phyloP scores from a whole-genome alignment of 2,797 vertebrate genomes.

The Ctenopoma multispine region DNA sequence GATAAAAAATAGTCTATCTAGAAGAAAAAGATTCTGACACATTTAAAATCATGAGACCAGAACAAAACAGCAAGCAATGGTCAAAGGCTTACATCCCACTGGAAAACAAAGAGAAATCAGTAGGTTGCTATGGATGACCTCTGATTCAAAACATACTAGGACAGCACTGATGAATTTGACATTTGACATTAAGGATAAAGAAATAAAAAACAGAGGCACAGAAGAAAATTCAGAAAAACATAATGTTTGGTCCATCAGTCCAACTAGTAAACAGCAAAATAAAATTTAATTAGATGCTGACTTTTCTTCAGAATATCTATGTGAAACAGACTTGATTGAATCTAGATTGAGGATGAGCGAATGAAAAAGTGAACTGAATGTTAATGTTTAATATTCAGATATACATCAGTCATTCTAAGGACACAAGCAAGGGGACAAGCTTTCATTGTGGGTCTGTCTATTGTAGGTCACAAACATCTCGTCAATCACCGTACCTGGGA shows the following conservation, averaged over 20 bases:
- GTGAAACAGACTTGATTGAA: conserved; percentile 44
- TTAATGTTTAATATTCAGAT: conserved; percentile 75
- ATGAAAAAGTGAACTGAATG: conserved; percentile 60
- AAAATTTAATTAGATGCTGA: not conserved
- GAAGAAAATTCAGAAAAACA: conserved; percentile 3
- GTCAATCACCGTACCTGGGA: conserved; percentile 70
- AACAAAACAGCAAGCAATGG: conserved; percentile 17
- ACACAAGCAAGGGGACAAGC: conserved; percentile 65
- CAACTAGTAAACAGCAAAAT: not conserved
- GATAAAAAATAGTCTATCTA: conserved; percentile 12
- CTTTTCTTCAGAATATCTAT: conserved; percentile 32
- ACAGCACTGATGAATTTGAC: not conserved
- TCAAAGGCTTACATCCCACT: not conserved
- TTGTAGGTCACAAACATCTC: conserved; percentile 71
- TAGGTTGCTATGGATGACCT: not conserved
- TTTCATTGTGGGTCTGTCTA: conserved; percentile 77
- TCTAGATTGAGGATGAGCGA: conserved; percentile 28
- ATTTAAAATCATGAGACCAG: not conserved
- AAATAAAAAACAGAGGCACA: not conserved
- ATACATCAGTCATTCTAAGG: conserved; percentile 66
- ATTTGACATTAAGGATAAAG: conserved; percentile 5
- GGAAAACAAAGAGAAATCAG: not conserved
- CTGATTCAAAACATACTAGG: conserved; percentile 16
- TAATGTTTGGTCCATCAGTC: conserved; percentile 26
- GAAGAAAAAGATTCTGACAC: conserved; percentile 6